Evolutionary conservation across 2,888 invertebrate species (phyloP).

Genomic region (Lutraria lutraria): DNA sequence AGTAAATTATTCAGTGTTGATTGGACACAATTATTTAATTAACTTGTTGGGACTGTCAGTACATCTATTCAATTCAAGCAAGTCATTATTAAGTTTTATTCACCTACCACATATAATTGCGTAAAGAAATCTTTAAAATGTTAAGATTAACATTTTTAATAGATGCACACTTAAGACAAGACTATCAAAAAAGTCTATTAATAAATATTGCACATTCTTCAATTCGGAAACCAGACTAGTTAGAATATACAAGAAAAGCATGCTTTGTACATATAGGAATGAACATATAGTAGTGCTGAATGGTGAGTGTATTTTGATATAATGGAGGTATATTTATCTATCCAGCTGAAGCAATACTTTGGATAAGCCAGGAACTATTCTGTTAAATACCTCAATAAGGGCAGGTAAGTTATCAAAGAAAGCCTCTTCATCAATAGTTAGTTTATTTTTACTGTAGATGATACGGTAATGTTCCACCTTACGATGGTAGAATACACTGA

Average conservation of each 20-base stretch:
- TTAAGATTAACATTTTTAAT: no score
- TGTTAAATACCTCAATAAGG: slow-evolving; percentile 92
- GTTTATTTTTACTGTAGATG: slow-evolving; percentile 93
- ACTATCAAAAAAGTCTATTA: no score
- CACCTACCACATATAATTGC: no score
- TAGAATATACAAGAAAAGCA: background rate
- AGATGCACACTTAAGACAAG: no score
- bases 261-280: background rate
- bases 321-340: background rate
- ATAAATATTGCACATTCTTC: no score
- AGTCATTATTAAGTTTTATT: no score
- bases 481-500: slow-evolving; percentile 95
- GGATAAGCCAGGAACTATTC: background rate
- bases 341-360: background rate
- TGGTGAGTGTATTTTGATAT: background rate
- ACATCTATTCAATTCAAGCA: no score
- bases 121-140: no score
- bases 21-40: no score
- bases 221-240: no score
- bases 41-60: no score
- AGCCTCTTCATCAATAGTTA: slow-evolving; percentile 99
- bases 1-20: no score
- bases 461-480: slow-evolving; percentile 98
- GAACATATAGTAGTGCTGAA: background rate
- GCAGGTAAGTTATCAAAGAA: slow-evolving; percentile 98